phyloP scores from a whole-genome alignment of 35 echinoderm and acorn worm genomes.

The Ophiothrix spiculata region DNA sequence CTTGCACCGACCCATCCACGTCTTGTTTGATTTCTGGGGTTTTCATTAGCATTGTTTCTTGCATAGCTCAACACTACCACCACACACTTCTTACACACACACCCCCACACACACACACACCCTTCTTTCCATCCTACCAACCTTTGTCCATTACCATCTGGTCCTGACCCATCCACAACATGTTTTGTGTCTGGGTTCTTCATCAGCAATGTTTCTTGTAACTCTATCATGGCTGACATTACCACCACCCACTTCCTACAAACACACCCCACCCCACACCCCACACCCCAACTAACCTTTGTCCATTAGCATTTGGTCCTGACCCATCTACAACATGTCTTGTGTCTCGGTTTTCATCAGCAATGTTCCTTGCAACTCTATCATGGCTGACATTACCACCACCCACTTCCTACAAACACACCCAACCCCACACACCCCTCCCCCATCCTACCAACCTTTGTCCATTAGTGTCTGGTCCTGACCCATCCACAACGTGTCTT shows the following conservation, averaged over 20 bases:
- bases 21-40: no score
- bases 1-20: no score
- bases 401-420: not conserved
- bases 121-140: not conserved
- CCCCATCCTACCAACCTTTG: not conserved
- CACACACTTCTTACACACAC: not conserved
- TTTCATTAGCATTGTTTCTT: no score
- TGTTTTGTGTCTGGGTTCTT: constrained; percentile 58
- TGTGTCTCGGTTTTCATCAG: constrained; percentile 65
- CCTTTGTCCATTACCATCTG: not conserved
- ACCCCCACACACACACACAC: not conserved
- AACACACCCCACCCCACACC: not conserved
- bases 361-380: constrained; percentile 52
- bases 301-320: not conserved
- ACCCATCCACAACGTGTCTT: not conserved
- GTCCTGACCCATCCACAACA: not conserved
- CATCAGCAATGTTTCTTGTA: constrained; percentile 57
- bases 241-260: constrained; percentile 8
- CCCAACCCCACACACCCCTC: not conserved
- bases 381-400: constrained; percentile 18
- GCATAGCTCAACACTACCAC: no score
- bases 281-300: not conserved
- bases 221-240: constrained; percentile 20
- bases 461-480: not conserved
- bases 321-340: not conserved